Evolutionary conservation across 2,113 vertebrate species (phyloP).

Genomic region (Albula goreensis): DNA sequence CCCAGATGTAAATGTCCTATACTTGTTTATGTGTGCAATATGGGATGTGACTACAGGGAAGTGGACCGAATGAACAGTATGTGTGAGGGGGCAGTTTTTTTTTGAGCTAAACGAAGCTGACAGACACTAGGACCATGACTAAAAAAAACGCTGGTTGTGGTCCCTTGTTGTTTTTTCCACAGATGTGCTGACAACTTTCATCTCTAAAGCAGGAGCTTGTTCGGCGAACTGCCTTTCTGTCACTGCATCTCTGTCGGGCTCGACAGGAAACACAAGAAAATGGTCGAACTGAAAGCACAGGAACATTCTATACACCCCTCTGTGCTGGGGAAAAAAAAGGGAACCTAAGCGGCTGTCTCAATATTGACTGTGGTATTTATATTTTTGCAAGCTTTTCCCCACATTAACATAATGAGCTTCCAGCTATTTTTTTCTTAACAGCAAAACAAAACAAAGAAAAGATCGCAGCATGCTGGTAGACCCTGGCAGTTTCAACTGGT

Average conservation of each 20-base stretch:
- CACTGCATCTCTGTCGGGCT: not conserved
- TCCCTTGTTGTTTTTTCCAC: not conserved
- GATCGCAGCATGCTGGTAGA: constrained; percentile 17
- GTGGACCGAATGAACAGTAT: not conserved
- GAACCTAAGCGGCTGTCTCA: constrained; percentile 33
- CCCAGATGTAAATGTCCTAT: not conserved
- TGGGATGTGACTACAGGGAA: no score
- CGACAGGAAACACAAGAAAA: not conserved
- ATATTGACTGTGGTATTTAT: constrained; percentile 30
- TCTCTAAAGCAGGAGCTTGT: not conserved
- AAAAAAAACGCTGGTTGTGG: not conserved
- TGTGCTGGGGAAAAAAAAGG: constrained; percentile 3
- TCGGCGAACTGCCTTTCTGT: not conserved
- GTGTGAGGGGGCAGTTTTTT: not conserved
- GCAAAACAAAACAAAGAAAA: constrained; percentile 40
- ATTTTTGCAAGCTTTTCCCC: constrained; percentile 27
- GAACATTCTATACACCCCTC: not conserved
- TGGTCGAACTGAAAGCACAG: not conserved
- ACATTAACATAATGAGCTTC: constrained; percentile 44
- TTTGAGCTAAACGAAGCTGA: not conserved
- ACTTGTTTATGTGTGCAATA: not conserved
- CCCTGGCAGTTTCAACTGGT: constrained; percentile 30
- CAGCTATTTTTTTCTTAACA: constrained; percentile 36
- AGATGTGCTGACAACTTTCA: constrained; percentile 11
- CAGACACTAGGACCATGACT: not conserved